Base-by-base conservation (phyloP, 1,140 invertebrate genomes). In the Drosophila busckii region DNA sequence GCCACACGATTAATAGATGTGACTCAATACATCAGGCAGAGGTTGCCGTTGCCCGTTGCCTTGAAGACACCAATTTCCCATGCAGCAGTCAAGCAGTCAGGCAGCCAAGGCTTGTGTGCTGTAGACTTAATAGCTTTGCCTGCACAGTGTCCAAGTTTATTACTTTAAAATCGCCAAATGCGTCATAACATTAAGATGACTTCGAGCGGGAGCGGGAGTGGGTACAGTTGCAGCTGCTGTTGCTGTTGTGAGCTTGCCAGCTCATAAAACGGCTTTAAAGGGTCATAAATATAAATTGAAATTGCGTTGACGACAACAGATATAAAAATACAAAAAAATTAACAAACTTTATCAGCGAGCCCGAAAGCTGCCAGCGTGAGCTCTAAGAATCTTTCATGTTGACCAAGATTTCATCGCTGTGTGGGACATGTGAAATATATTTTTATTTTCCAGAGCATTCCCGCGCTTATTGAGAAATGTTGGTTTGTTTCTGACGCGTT, bases 251-350 rank as follows among this genome's bases (percentile, higher is more conserved):
- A 20, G 44, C 50, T 65, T 80, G 75, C 34, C 65, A 80, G 75
- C 69, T 82, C 75, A 75, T 82, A 83, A 82, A 82, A 75, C 45
- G 26, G 17, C 49, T 55, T 75, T 70, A 60, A 70, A 75, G 50
- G 60, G 65, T 67, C 75, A 66, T 82, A 82, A 82, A 82, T 63
- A 83, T 70, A 82, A 82, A 70, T 82, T 75, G 61, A 82, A 82
- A 82, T 68, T 69, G 61, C 76, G 65, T 70, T 75, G 56, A 68
- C 64, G 62, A 62, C 68, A 38, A 45, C 52, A 22, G 28, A 13
- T 40, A 25, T 10, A 26, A 41, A 49, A 25, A 29, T 19, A 28
- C 29, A 29, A 25, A 42, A 46, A 45, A 44, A 12, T 31, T 7
- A 32, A 25, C 13, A 44, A 37, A 42, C 19, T 46, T 59, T 52